These are phyloP conservation scores for Parazoanthus darwini DNA, from an alignment of 92 coral and sea anemone species.

Conservation along the genomic window DNA sequence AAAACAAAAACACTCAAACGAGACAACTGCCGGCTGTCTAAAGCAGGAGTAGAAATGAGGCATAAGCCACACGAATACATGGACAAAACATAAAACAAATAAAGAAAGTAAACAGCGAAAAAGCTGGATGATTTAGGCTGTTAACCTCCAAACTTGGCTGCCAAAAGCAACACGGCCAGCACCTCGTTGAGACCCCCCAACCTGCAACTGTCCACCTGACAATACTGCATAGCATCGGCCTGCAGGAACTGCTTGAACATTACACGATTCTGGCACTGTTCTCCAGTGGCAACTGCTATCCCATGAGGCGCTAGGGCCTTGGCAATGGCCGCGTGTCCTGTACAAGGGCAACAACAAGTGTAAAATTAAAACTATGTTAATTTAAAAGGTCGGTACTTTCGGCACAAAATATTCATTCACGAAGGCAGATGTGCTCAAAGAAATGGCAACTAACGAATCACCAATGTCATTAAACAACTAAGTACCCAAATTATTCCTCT, in stretches of 20 bases:
- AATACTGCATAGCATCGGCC: constrained; percentile 86
- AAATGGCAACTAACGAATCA: too few species aligned
- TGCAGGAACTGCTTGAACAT: constrained; percentile 96
- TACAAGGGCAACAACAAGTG: neutral
- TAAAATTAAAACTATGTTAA: too few species aligned
- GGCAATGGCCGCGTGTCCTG: constrained; percentile 95
- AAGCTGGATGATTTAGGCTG: too few species aligned
- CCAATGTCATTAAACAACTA: too few species aligned
- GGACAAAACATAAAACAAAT: neutral
- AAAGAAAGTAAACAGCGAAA: neutral
- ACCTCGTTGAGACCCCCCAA: constrained; percentile 95
- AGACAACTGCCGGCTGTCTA: too few species aligned
- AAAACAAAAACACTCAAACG: too few species aligned
- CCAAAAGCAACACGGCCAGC: constrained; percentile 81
- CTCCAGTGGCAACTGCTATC: constrained; percentile 98
- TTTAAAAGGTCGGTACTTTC: neutral
- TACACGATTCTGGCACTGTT: constrained; percentile 94
- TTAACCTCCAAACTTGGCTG: constrained; percentile 93
- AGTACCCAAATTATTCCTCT: too few species aligned
- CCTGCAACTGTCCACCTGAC: constrained; percentile 98
- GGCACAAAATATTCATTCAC: too few species aligned
- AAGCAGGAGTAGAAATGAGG: too few species aligned
- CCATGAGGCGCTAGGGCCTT: constrained; percentile 84
- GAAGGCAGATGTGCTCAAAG: too few species aligned
- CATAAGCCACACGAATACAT: neutral